Conservation (phyloP, 37 sponge, comb jelly and placozoan species). For the Hormiphora californensis region DNA sequence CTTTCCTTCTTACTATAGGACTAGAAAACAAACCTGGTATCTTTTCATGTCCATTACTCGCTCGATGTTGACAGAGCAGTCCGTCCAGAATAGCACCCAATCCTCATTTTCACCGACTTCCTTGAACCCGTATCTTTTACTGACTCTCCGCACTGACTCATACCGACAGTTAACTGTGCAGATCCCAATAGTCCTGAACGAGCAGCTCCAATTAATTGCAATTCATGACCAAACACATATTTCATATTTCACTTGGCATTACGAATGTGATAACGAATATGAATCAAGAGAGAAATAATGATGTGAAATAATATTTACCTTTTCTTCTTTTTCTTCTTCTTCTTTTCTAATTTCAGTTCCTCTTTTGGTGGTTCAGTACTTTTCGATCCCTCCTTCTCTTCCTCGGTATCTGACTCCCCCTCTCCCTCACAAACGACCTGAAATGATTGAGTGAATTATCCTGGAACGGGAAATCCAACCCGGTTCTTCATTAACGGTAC, state of each 20-base stretch:
- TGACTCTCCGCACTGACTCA: conserved; percentile 72
- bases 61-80: conserved; percentile 78
- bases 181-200: conserved; percentile 25
- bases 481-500: too few species aligned
- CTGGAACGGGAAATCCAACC: too few species aligned
- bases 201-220: neutral
- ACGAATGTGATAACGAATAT: too few species aligned
- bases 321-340: conserved; percentile 56
- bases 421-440: too few species aligned
- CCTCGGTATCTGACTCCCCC: conserved; percentile 36
- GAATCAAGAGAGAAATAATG: too few species aligned
- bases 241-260: too few species aligned
- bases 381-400: conserved; percentile 5
- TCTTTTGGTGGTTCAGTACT: neutral
- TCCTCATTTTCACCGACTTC: conserved; percentile 76
- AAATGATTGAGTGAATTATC: too few species aligned
- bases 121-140: conserved; percentile 73
- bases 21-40: conserved; percentile 90
- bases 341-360: conserved; percentile 34
- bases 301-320: neutral
- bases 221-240: neutral
- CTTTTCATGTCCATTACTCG: conserved; percentile 78
- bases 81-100: conserved; percentile 88
- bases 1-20: too few species aligned
- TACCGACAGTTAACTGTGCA: conserved; percentile 17